phyloP scores from a whole-genome alignment of 1,140 invertebrate species.

The Oncopodura yosiiana region DNA sequence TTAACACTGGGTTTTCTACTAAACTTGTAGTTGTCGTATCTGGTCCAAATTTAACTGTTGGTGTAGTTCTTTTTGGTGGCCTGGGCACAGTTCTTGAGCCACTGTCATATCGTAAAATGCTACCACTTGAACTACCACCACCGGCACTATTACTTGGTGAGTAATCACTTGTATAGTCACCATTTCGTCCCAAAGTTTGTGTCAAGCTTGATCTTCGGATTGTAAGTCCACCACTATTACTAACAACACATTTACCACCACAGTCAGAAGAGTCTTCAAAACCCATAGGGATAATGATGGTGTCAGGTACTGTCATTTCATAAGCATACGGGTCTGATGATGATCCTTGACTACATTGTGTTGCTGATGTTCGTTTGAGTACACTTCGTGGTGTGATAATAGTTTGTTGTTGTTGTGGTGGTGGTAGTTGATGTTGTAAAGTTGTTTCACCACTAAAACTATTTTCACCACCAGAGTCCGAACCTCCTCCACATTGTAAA shows the following conservation, averaged over 20 bases:
- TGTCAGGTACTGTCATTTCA: constrained; percentile 34
- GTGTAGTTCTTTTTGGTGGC: constrained; percentile 32
- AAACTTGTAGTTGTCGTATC: constrained; percentile 16
- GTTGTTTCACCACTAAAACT: constrained; percentile 1
- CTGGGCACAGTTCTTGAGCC: constrained; percentile 33
- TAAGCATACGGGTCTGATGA: constrained; percentile 11
- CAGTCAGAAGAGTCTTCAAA: constrained; percentile 15
- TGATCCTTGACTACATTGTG: background rate
- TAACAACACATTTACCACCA: constrained; percentile 12
- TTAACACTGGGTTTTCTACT: background rate
- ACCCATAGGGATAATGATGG: constrained; percentile 27
- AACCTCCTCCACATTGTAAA: too few relatives aligned
- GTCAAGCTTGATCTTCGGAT: constrained; percentile 33
- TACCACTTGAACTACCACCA: background rate
- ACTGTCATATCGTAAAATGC: constrained; percentile 22
- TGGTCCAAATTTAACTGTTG: constrained; percentile 33
- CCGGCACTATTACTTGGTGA: background rate
- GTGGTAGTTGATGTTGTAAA: constrained; percentile 13
- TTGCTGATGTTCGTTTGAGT: constrained; percentile 6
- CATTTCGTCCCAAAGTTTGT: constrained; percentile 32
- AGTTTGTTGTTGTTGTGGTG: constrained; percentile 8
- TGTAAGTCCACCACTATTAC: background rate
- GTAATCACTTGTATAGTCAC: constrained; percentile 1
- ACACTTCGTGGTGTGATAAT: constrained; percentile 3
- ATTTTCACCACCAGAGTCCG: constrained; percentile 26